phyloP scores from a whole-genome alignment of 2,888 invertebrate species.

The Sinohyriopsis cumingii region DNA sequence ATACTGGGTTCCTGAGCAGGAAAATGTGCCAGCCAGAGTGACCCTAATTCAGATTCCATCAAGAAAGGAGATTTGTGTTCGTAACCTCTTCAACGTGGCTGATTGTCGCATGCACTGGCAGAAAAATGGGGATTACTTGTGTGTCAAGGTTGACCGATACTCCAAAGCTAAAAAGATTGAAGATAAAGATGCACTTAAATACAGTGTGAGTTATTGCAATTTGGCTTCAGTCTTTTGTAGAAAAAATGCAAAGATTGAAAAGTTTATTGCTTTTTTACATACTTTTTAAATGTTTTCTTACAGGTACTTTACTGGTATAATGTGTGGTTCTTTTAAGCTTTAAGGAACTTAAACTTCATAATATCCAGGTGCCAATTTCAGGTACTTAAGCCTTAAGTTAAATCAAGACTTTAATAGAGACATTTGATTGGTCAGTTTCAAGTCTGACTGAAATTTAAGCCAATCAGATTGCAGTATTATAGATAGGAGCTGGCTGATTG shows the following conservation, averaged over 20 bases:
- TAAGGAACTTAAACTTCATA: no score
- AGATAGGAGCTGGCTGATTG: no score
- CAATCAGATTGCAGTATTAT: no score
- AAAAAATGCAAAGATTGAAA: neutral
- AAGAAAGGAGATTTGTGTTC: slow-evolving; percentile 79
- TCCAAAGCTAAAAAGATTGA: slow-evolving; percentile 88
- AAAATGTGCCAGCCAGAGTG: slow-evolving; percentile 94
- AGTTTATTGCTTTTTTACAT: neutral
- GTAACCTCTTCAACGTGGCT: slow-evolving; percentile 97
- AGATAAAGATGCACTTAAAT: slow-evolving; percentile 91
- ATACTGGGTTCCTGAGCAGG: slow-evolving; percentile 97
- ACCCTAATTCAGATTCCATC: slow-evolving; percentile 92
- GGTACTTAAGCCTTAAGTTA: no score
- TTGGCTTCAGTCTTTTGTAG: neutral
- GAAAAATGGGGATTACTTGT: slow-evolving; percentile 96
- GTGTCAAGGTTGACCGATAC: slow-evolving; percentile 93
- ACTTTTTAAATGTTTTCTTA: neutral
- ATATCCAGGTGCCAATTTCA: no score
- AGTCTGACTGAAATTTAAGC: no score
- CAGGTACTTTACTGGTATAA: no score
- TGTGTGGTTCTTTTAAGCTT: no score
- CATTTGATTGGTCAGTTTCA: no score
- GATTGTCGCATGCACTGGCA: slow-evolving; percentile 99
- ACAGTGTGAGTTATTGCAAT: slow-evolving; percentile 78
- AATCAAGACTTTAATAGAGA: no score